A percentile compares a stretch with the other conserved stretches of the same genome.
Evolutionary conservation across 2,113 vertebrate species (phyloP).

Genomic region (Thalassarche chlororhynchos): DNA sequence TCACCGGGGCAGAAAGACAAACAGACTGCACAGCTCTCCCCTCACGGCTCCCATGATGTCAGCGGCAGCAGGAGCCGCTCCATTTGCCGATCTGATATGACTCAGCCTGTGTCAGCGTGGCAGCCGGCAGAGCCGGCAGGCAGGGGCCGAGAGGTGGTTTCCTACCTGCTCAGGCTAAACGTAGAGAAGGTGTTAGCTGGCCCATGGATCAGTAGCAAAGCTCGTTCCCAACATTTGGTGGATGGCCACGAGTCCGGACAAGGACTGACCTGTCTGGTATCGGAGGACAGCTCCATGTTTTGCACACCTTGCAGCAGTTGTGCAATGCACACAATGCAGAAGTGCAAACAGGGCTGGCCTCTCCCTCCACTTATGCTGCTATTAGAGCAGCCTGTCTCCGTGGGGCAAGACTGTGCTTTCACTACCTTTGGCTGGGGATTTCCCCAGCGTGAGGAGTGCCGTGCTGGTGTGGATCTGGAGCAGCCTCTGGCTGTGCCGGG

Average conservation of each 20-base stretch:
- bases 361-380: background rate
- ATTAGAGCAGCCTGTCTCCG: accelerated
- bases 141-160: background rate
- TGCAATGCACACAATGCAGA: accelerated
- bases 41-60: background rate
- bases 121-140: background rate
- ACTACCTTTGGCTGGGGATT: background rate
- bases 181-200: background rate
- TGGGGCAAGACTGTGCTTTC: background rate
- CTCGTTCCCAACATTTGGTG: accelerated
- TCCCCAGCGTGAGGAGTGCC: accelerated
- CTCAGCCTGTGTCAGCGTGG: background rate
- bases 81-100: background rate
- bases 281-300: accelerated
- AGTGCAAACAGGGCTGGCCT: background rate
- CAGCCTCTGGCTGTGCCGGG: background rate
- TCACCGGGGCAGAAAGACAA: background rate
- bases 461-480: accelerated
- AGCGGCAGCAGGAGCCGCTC: background rate
- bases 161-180: background rate
- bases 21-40: background rate
- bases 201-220: background rate
- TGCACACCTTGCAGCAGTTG: background rate
- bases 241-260: accelerated
- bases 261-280: accelerated